Evolutionary conservation across 1,140 invertebrate species (phyloP).

Genomic region (Drosophila sucinea): DNA sequence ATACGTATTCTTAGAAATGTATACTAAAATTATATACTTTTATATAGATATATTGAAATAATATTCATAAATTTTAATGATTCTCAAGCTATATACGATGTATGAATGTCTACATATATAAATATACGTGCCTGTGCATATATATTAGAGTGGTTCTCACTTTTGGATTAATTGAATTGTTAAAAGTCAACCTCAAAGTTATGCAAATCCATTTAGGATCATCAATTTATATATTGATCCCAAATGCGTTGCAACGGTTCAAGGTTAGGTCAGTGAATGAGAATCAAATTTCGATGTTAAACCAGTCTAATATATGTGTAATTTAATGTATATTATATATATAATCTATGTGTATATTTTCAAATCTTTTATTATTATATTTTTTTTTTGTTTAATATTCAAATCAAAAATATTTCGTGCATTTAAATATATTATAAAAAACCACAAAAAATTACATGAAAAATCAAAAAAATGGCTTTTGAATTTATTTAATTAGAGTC

Average conservation of each 20-base stretch:
- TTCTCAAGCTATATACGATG: constrained; percentile 7
- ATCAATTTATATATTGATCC: background rate
- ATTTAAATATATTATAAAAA: constrained; percentile 9
- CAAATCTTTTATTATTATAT: constrained; percentile 6
- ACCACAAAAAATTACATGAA: background rate
- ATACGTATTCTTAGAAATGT: background rate
- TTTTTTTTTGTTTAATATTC: background rate
- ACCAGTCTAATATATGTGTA: background rate
- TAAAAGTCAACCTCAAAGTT: background rate
- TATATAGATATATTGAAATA: constrained; percentile 19
- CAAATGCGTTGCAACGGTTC: background rate
- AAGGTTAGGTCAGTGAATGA: background rate
- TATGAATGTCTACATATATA: background rate
- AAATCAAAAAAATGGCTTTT: too few relatives aligned
- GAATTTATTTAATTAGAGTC: too few relatives aligned
- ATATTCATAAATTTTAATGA: constrained; percentile 12
- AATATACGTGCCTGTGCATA: background rate
- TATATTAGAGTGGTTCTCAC: background rate
- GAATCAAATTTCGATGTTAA: background rate
- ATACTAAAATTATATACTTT: constrained; percentile 49
- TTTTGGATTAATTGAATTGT: background rate
- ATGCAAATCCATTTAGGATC: background rate
- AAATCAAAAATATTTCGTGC: background rate
- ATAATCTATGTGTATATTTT: background rate
- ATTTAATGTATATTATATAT: background rate